Evolutionary conservation across 1,140 invertebrate species (phyloP), one percentile per base, ranked within the genome.

Genomic region (Drosophila arawakana): DNA sequence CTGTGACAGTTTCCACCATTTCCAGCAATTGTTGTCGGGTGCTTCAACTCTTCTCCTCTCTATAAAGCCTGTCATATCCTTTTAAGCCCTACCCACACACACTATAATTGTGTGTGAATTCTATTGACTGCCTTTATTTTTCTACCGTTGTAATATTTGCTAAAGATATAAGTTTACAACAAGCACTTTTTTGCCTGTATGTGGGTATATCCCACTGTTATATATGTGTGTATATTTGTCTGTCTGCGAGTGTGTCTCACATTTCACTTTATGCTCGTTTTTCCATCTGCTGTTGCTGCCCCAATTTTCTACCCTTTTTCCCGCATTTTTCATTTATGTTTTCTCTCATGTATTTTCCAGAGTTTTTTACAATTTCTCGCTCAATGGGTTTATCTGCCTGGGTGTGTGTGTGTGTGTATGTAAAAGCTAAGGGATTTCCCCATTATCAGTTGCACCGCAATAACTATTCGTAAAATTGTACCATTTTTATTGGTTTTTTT

Each of bases 151-250:
- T 57, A 35, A 58, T 81, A 68, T 85, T 85, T 81, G 81, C 55
- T 75, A 70, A 85, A 85, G 85, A 82, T 81, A 85, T 85, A 85
- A 85, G 81, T 85, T 84, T 81, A 81, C 81, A 83, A 75, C 76
- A 80, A 83, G 57, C 73, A 66, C 52, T 80, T 80, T 74, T 13
- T 18, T 15, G 34, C 15, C 35, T 61, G n/a, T 61, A 50, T 58
- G 39, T 49, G 18, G 18, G 18, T 21, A 21, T 21, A 2, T 21
- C 2, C 18, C 2, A 21, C 18, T 2, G 1, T 21, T 21, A 21
- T 21, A 21, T 21, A 39, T 49, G 34, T 71, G 44, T 67, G 10
- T 49, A 63, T 76, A 43, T 75, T 59, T 77, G 61, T 72, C 39
- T 73, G 60, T n/a, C 81, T 84, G 82, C 67, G 75, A 81, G 67